Base-by-base conservation (phyloP, 2,888 invertebrate genomes). In the Agriopis leucophaearia region DNA sequence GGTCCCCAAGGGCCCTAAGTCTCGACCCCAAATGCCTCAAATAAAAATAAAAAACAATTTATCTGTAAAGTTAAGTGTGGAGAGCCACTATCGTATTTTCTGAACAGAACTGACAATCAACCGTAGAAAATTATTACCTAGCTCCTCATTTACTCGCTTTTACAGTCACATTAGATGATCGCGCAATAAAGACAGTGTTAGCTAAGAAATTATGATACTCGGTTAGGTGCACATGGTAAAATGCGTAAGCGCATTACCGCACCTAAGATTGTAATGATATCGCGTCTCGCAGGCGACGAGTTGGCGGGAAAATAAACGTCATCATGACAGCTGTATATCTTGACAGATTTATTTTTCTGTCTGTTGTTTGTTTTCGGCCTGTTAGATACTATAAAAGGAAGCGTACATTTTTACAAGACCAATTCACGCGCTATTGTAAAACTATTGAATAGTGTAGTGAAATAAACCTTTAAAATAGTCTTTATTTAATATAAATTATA, bases 301-400 rank as follows among this genome's bases (percentile, higher is more conserved):
- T 77, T 78, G 76, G 76, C 76, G 76, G 83, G 78, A 82, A 83
- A 81, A 78, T 77, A 84, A 82, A 83, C 80, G 82, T 82, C 82
- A 84, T 70, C 74, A 74, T 81, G 81, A 85, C 50, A 56, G n/a
- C 47, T 27, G 54, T 8, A 12, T 18, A 35, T 36, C 27, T 56
- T 48, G 15, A 18, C 38, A 48, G 36, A 13, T 48, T 58, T 58
- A 18, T 48, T 48, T 48, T 47, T 38, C 6, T 3, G 8, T 40
- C 15, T 38, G 12, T 16, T 15, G 13, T 16, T 15, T 44, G 35
- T 50, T 52, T 44, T 44, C 52, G 16, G 52, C 35, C 15, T 45
- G n/a, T 48, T 52, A 13, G 18, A 60, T 15, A 48, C 36, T 36
- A 47, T 48, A 13, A 35, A 35, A 27, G 12, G 15, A 35, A 35